A percentile compares a stretch with the other conserved stretches of the same genome.
Conservation (phyloP, 2,113 vertebrate species). For the Entomyzon cyanotis region DNA sequence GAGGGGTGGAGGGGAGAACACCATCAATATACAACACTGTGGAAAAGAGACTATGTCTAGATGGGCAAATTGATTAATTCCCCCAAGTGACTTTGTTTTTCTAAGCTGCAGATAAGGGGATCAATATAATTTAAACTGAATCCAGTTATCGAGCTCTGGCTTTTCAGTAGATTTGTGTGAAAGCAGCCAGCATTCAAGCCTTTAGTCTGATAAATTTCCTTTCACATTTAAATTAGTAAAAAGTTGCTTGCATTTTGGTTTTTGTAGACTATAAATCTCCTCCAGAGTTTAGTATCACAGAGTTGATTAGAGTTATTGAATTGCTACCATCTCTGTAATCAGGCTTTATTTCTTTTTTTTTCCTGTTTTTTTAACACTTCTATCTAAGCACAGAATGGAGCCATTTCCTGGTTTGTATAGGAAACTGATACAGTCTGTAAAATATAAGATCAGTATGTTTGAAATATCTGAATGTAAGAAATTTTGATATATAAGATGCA, state of each 20-base stretch:
- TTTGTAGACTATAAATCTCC: background rate
- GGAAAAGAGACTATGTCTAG: background rate
- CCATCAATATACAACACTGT: background rate
- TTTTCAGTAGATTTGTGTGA: background rate
- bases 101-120: background rate
- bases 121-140: background rate
- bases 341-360: background rate
- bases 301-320: background rate
- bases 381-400: background rate
- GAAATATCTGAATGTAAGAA: background rate
- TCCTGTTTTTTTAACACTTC: background rate
- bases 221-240: background rate
- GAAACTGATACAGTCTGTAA: background rate
- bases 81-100: background rate
- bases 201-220: background rate
- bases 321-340: background rate
- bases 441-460: background rate
- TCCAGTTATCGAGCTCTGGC: background rate
- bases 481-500: background rate
- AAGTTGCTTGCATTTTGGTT: background rate
- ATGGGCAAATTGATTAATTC: background rate
- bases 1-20: fast-evolving
- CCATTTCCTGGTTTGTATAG: background rate
- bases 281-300: background rate
- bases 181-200: background rate